Conservation (phyloP, 2,113 vertebrate species). For the Lasiurus cinereus region DNA sequence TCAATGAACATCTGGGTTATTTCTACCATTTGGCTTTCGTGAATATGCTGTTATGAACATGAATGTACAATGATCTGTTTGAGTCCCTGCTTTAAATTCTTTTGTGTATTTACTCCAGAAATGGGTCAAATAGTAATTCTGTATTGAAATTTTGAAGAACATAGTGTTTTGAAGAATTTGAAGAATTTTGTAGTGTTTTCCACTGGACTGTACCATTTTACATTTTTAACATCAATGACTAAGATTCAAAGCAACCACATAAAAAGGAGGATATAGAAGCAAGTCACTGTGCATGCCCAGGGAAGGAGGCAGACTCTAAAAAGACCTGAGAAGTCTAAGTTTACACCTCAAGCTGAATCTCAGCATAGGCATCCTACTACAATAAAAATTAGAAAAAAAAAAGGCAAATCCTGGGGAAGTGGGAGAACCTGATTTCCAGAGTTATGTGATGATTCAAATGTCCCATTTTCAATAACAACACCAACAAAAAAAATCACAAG, state of each 20-base stretch:
- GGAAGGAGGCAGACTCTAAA: neutral
- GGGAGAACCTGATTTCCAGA: neutral
- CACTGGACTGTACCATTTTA: neutral
- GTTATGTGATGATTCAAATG: neutral
- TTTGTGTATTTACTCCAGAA: neutral
- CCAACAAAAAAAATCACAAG: neutral
- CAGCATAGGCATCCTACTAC: neutral
- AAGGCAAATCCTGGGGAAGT: neutral
- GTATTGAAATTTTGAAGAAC: slow-evolving; percentile 2
- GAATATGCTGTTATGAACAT: neutral
- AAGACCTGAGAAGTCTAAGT: neutral
- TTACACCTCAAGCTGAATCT: neutral
- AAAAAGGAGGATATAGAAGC: neutral
- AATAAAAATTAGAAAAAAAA: neutral
- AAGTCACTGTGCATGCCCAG: neutral
- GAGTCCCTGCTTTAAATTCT: neutral
- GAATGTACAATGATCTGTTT: neutral
- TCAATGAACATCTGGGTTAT: neutral
- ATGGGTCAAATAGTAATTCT: neutral
- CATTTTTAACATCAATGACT: neutral
- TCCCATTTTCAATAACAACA: neutral
- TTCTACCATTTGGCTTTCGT: neutral
- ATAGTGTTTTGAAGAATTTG: no score
- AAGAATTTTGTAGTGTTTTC: neutral
- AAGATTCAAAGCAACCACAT: neutral